These are phyloP conservation scores for Corvus moneduloides DNA, from an alignment of 2,113 vertebrate species.

Conservation along the genomic window DNA sequence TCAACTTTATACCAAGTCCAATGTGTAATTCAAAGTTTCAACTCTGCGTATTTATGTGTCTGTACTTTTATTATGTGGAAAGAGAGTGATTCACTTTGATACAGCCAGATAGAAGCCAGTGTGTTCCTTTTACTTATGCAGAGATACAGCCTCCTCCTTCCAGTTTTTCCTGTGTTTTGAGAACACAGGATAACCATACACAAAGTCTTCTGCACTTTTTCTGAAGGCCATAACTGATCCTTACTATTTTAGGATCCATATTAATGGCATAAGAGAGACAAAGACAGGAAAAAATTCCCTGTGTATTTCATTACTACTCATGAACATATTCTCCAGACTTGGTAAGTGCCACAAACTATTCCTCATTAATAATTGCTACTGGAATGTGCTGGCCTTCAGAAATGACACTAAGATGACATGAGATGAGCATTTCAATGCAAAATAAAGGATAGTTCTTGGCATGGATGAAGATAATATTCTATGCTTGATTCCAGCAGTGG, in stretches of 20 bases:
- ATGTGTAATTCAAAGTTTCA: neutral
- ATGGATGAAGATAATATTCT: neutral
- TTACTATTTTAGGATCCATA: neutral
- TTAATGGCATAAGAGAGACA: neutral
- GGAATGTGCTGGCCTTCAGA: neutral
- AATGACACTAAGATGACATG: neutral
- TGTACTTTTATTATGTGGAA: neutral
- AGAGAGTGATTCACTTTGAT: neutral
- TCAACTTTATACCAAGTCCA: neutral
- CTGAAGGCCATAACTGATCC: neutral
- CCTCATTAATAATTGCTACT: neutral
- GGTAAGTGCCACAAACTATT: neutral
- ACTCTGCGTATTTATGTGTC: neutral
- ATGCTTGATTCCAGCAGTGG: neutral
- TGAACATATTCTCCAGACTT: neutral
- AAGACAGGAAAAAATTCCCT: neutral
- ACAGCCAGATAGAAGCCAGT: neutral
- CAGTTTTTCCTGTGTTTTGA: neutral
- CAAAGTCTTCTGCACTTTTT: neutral
- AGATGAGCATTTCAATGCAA: neutral
- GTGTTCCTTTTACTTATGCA: neutral
- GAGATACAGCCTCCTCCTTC: neutral
- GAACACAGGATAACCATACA: neutral
- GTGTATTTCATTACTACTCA: neutral
- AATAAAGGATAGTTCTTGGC: neutral